phyloP scores from a whole-genome alignment of 2,888 invertebrate species.

The Caradrina kadenii region DNA sequence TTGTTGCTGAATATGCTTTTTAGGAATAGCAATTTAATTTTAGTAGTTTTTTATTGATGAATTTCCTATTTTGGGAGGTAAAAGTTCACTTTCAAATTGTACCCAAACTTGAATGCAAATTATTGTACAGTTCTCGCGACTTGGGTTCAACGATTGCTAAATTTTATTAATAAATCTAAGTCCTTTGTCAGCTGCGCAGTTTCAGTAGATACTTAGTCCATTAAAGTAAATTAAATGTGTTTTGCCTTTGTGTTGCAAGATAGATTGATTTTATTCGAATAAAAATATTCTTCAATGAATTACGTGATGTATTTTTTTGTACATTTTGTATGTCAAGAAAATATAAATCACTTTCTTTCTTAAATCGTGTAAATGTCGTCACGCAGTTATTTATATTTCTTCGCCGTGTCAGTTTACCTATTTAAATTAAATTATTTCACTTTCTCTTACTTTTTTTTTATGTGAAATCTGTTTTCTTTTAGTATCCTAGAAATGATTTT shows the following conservation, averaged over 20 bases:
- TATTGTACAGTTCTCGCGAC: constrained; percentile 2
- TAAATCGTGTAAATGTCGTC: constrained; percentile 21
- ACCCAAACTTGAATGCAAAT: constrained; percentile 32
- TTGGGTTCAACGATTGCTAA: constrained; percentile 13
- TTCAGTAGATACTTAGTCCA: not conserved
- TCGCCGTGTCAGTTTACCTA: constrained; percentile 41
- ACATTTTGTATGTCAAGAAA: constrained; percentile 50
- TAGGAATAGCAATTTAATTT: not conserved
- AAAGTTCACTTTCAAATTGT: constrained; percentile 33
- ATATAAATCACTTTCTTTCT: constrained; percentile 56
- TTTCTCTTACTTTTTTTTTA: constrained; percentile 57
- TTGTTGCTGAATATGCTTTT: not conserved
- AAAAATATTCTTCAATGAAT: not conserved
- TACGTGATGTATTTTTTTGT: constrained; percentile 5
- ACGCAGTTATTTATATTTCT: constrained; percentile 41
- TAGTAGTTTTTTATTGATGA: not conserved
- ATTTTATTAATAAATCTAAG: constrained; percentile 24
- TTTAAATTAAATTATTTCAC: too few relatives aligned
- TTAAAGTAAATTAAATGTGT: constrained; percentile 23
- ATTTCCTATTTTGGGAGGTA: constrained; percentile 15
- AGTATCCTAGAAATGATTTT: not conserved
- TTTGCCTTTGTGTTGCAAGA: constrained; percentile 12
- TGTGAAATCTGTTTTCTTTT: constrained; percentile 32
- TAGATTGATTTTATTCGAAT: constrained; percentile 3
- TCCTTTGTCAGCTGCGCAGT: constrained; percentile 3